Conservation (phyloP, 2,797 vertebrate genomes). For the Hybognathus amarus region DNA sequence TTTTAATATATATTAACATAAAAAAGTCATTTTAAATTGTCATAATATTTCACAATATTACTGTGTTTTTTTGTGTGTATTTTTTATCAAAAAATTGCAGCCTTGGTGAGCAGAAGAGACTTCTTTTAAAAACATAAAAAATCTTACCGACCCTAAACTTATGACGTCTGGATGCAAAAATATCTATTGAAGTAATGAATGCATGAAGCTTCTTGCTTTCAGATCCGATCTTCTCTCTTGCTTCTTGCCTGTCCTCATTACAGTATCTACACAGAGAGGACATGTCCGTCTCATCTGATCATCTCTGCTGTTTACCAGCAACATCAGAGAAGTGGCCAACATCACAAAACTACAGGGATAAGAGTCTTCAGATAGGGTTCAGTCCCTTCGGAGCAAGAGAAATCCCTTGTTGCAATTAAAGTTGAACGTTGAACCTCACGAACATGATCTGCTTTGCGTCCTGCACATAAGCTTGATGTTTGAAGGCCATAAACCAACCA, state of each 20-base stretch:
- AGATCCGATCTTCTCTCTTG: not conserved
- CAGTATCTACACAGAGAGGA: not conserved
- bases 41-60: no score
- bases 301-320: constrained; percentile 17
- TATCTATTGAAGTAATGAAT: not conserved
- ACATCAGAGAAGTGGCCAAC: constrained; percentile 22
- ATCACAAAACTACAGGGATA: not conserved
- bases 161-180: no score
- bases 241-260: not conserved
- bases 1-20: no score
- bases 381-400: not conserved
- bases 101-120: no score
- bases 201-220: not conserved
- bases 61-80: no score
- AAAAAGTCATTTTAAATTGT: no score
- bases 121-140: no score
- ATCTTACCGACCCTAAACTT: no score
- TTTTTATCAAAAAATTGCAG: no score
- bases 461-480: not conserved
- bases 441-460: not conserved
- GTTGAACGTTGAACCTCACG: not conserved
- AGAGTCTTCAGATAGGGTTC: not conserved
- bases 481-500: not conserved
- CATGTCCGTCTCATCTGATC: not conserved
- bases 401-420: constrained; percentile 6